Percentiles rank a stretch among this genome's conserved stretches.
Conservation (phyloP, 1,140 invertebrate genomes). For the Macrocentrus cingulum region DNA sequence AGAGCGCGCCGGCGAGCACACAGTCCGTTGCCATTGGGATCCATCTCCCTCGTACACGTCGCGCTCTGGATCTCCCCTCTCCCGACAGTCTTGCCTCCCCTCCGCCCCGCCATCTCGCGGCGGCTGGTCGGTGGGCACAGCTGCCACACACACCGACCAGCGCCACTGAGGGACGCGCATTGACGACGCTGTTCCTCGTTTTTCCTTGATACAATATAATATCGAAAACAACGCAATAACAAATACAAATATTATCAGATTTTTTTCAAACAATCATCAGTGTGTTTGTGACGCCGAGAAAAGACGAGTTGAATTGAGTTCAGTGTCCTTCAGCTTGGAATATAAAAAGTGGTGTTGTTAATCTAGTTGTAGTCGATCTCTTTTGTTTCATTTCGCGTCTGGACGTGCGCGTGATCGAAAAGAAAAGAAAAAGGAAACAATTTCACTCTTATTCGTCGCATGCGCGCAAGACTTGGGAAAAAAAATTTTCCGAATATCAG, state of each 20-base stretch:
- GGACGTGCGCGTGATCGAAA: not conserved
- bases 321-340: not conserved
- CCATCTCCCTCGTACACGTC: not conserved
- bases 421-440: too few species aligned
- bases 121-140: slow-evolving; percentile 22
- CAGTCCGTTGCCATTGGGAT: not conserved
- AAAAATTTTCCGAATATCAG: too few species aligned
- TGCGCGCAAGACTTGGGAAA: too few species aligned
- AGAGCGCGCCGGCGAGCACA: too few species aligned
- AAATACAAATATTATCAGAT: not conserved
- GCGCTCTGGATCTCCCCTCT: slow-evolving; percentile 13
- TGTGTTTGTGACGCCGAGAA: not conserved
- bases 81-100: not conserved
- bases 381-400: slow-evolving; percentile 8
- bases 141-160: slow-evolving; percentile 21
- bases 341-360: not conserved
- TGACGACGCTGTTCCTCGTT: slow-evolving; percentile 19
- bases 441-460: too few species aligned
- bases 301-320: not conserved
- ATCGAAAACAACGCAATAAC: slow-evolving; percentile 11
- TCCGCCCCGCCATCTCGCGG: slow-evolving; percentile 19
- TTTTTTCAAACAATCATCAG: not conserved
- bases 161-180: slow-evolving; percentile 24
- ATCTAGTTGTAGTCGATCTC: slow-evolving; percentile 1
- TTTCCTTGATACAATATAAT: not conserved